Evolutionary conservation across 1,140 invertebrate species (phyloP).

Genomic region (Bacillus rossius): DNA sequence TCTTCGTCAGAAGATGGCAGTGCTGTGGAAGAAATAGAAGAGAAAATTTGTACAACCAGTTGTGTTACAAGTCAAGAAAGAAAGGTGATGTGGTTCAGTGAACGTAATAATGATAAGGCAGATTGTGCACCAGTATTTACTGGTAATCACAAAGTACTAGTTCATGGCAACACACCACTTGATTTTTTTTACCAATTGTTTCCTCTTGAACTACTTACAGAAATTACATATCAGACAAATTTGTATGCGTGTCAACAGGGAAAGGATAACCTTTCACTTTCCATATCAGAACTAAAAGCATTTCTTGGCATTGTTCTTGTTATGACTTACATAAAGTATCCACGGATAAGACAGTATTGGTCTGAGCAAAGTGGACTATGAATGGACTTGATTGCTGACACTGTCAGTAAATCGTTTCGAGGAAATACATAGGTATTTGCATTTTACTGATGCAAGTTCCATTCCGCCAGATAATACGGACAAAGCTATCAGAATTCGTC

Average conservation of each 20-base stretch:
- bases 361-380: neutral
- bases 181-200: neutral
- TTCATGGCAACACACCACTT: neutral
- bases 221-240: neutral
- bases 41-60: too few relatives aligned
- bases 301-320: neutral
- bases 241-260: neutral
- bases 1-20: too few relatives aligned
- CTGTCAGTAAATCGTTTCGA: conserved; percentile 14
- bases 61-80: too few relatives aligned
- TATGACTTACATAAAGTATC: neutral
- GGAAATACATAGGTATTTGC: conserved; percentile 12
- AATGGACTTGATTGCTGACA: conserved; percentile 11
- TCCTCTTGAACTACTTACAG: neutral
- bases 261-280: neutral
- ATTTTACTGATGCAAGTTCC: conserved; percentile 12
- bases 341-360: neutral
- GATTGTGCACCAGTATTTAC: too few relatives aligned
- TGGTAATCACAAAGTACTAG: neutral
- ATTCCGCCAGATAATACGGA: conserved; percentile 3
- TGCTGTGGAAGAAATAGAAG: too few relatives aligned
- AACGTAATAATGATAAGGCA: too few relatives aligned
- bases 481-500: conserved; percentile 15
- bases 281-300: neutral
- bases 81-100: too few relatives aligned